Base-by-base conservation (phyloP, 2,113 vertebrate genomes). In the Potamarius usumacintae region DNA sequence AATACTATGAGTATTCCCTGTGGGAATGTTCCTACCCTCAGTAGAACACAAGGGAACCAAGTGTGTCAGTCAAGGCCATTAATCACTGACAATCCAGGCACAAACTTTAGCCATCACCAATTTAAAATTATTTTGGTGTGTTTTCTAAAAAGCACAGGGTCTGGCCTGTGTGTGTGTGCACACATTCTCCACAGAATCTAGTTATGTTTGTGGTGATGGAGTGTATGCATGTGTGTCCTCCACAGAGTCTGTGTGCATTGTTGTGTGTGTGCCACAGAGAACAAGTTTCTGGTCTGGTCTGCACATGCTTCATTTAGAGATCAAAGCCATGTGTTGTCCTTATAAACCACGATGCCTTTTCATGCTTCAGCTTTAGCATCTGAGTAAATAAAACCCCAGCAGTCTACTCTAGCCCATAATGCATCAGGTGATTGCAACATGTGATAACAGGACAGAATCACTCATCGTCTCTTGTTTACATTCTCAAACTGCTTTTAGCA, bases 221-320 rank as follows among this genome's bases (percentile, higher is more conserved):
- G 60, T 77, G 18, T 67, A 67, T 63, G 27, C 85, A 48, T 76
- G 20, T 74, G 17, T 58, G 62, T 71, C 34, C 1, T 34, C 34
- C 34, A 34, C 34, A 34, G 15, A 62, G 77, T 53, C 30, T 86
- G 30, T 27, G 63, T 86, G 82, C 74, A 74, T 50, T 76, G 82
- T 27, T 83, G 50, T 79, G 83, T 88, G 69, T 86, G 85, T 86
- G 79, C 79, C 57, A 82, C 79, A 82, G 57, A 82, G 58, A 62
- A 77, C 57, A 81, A 7, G 82, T 87, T 77, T 88, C 50, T 86
- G 87, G 94, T 97, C 96, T 97, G 96, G 95, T 94, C 93, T 95
- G 94, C 96, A 96, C 94, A 95, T 96, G 94, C 93, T 91, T 95
- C 93, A 95, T 96, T 95, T 94, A 92, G 96, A 97, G 96, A 97